Evolutionary conservation across 2,888 invertebrate genomes (phyloP).

Genomic region (Tenthredo livida): DNA sequence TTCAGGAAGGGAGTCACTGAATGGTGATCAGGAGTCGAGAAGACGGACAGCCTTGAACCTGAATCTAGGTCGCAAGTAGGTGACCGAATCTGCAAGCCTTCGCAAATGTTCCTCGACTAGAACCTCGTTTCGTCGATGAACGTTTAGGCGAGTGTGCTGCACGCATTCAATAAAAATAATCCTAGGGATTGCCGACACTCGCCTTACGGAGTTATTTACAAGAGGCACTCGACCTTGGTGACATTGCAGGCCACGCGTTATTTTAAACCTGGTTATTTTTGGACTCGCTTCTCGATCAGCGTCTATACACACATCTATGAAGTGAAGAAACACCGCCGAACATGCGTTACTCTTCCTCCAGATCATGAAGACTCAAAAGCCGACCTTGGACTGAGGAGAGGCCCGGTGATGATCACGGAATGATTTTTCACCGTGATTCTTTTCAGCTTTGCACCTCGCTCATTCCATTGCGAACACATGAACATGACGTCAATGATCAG

Average conservation of each 20-base stretch:
- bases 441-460: neutral
- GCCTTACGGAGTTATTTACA: slow-evolving; percentile 40
- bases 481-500: neutral
- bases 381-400: neutral
- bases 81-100: neutral
- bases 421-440: neutral
- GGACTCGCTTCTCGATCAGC: neutral
- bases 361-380: neutral
- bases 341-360: neutral
- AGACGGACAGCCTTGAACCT: neutral
- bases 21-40: neutral
- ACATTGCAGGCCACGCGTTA: slow-evolving; percentile 32
- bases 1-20: neutral
- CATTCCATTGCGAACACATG: neutral
- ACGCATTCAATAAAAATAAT: slow-evolving; percentile 30
- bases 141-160: neutral
- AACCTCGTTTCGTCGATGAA: neutral
- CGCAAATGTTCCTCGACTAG: neutral
- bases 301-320: neutral
- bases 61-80: slow-evolving; percentile 6
- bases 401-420: neutral
- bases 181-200: neutral
- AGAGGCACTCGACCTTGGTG: slow-evolving; percentile 49
- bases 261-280: slow-evolving; percentile 44
- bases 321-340: neutral